These are phyloP conservation scores for Sisor rabdophorus DNA, from an alignment of 2,113 vertebrate species.

Conservation along the genomic window DNA sequence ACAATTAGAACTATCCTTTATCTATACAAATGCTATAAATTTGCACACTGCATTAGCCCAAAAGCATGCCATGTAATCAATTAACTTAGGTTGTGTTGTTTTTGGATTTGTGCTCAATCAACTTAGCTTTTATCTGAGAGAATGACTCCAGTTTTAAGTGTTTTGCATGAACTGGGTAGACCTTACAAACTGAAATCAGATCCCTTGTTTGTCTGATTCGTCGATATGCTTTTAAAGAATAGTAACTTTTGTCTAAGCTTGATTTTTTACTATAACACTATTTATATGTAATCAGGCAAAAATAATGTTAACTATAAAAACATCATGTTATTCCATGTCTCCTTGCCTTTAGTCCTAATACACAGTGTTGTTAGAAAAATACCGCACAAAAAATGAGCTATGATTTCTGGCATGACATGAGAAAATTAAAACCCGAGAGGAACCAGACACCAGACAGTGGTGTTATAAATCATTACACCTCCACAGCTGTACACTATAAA, in stretches of 20 bases:
- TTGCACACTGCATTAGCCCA: neutral
- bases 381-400: neutral
- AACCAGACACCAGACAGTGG: constrained; percentile 4
- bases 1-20: neutral
- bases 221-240: neutral
- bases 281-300: neutral
- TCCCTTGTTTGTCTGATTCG: neutral
- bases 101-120: neutral
- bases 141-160: neutral
- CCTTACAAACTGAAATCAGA: neutral
- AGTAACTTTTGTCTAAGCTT: neutral
- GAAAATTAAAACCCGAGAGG: neutral
- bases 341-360: neutral
- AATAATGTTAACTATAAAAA: neutral
- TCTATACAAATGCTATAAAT: neutral
- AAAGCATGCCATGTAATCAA: neutral
- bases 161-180: neutral
- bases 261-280: neutral
- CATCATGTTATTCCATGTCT: neutral
- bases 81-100: neutral
- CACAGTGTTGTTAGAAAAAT: neutral
- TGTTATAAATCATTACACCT: neutral
- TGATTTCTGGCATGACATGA: neutral
- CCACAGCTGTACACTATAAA: neutral
- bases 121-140: neutral